Conservation (phyloP, 2,888 invertebrate species). For the Beris chalybata region DNA sequence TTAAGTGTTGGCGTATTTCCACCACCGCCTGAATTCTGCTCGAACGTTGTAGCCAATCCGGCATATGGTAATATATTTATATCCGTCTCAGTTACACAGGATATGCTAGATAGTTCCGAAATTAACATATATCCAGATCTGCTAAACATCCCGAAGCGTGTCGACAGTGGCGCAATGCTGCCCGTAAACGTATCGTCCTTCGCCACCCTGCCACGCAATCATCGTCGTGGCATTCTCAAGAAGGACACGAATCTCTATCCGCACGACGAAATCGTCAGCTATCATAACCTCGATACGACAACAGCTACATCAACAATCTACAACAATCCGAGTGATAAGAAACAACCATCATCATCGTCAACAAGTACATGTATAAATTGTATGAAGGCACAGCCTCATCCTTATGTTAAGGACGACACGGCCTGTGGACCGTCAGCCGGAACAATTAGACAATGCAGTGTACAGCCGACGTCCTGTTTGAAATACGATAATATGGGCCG, state of each 20-base stretch:
- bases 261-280: conserved; percentile 55
- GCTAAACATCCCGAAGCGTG: conserved; percentile 68
- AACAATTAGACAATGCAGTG: conserved; percentile 29
- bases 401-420: conserved; percentile 39
- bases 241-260: conserved; percentile 55
- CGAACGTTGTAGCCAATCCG: conserved; percentile 54
- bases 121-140: conserved; percentile 79
- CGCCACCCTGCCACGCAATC: conserved; percentile 58
- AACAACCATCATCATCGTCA: conserved; percentile 42
- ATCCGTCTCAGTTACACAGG: conserved; percentile 77
- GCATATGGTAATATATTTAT: conserved; percentile 74
- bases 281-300: conserved; percentile 53
- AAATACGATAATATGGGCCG: conserved; percentile 91
- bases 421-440: conserved; percentile 27
- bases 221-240: conserved; percentile 53
- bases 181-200: conserved; percentile 54
- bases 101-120: conserved; percentile 63
- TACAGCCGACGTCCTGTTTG: conserved; percentile 49
- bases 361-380: conserved; percentile 45
- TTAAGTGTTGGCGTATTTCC: conserved; percentile 58
- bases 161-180: conserved; percentile 47
- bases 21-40: conserved; percentile 64
- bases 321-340: conserved; percentile 39
- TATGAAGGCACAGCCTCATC: conserved; percentile 42
- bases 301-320: conserved; percentile 42